Evolutionary conservation across 2,797 vertebrate genomes (phyloP).

Genomic region (Hippoglossus hippoglossus): DNA sequence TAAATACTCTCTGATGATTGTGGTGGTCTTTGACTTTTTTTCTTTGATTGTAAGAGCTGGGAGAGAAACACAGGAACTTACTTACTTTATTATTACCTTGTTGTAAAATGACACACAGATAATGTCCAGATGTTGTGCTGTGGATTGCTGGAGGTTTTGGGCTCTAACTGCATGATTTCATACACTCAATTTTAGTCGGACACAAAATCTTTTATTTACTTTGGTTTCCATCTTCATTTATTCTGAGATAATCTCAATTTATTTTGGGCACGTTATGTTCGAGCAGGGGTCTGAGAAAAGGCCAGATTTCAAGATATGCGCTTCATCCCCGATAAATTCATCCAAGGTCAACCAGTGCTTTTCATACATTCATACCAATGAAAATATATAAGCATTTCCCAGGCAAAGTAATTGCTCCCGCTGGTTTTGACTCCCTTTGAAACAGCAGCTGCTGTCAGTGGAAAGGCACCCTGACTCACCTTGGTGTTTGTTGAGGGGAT

Average conservation of each 20-base stretch:
- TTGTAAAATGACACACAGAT: no score
- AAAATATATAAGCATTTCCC: neutral
- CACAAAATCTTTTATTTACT: no score
- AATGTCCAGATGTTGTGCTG: no score
- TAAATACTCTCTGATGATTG: neutral
- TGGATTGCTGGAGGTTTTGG: no score
- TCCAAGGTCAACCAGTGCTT: neutral
- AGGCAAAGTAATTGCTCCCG: conserved; percentile 13
- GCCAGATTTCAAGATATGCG: neutral
- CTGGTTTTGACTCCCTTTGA: conserved; percentile 11
- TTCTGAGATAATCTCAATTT: no score
- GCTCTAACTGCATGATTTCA: no score
- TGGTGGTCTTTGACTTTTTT: neutral
- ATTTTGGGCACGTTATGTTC: no score
- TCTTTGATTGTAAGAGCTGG: neutral
- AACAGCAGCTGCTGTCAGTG: conserved; percentile 5
- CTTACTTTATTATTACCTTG: no score
- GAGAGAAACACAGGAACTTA: neutral
- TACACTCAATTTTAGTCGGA: no score
- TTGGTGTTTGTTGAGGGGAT: conserved; percentile 21
- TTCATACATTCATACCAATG: neutral
- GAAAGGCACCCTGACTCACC: neutral
- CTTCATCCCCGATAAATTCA: neutral
- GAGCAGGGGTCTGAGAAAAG: no score
- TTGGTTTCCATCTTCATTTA: no score